Evolutionary conservation across 2,888 invertebrate genomes (phyloP).

Genomic region (Mesochorus sp.): DNA sequence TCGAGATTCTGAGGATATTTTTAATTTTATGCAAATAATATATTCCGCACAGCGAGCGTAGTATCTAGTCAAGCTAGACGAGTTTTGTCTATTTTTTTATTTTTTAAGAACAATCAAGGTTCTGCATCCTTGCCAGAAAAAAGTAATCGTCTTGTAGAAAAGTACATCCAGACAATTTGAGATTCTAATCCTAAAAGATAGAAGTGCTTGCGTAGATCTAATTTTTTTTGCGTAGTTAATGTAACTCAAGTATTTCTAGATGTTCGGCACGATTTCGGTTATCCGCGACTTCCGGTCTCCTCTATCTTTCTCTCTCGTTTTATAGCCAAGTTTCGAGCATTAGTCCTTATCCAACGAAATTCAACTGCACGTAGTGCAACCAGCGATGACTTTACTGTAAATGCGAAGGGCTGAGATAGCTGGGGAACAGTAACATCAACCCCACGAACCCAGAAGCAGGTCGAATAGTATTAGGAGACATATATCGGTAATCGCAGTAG

Average conservation of each 20-base stretch:
- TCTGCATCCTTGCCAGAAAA: too few relatives aligned
- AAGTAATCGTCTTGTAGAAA: too few relatives aligned
- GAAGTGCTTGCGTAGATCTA: constrained; percentile 6
- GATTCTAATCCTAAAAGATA: neutral
- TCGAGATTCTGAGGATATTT: too few relatives aligned
- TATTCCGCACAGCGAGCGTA: too few relatives aligned
- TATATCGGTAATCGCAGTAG: constrained; percentile 8
- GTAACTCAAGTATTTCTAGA: neutral
- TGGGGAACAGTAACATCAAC: neutral
- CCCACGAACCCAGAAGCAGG: neutral
- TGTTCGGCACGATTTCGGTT: constrained; percentile 4
- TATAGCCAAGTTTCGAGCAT: neutral
- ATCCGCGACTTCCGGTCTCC: neutral
- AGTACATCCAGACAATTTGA: too few relatives aligned
- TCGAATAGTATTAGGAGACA: constrained; percentile 1
- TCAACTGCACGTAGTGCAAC: constrained; percentile 40
- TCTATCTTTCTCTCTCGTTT: neutral
- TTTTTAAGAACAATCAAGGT: too few relatives aligned
- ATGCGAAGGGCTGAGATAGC: neutral
- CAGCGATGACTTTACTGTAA: constrained; percentile 16
- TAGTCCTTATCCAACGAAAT: constrained; percentile 45
- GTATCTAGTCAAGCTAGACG: too few relatives aligned
- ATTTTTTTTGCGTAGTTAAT: constrained; percentile 16
- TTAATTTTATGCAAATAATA: too few relatives aligned
- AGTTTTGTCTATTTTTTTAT: too few relatives aligned